A percentile compares a stretch with the other conserved stretches of the same genome.
Conservation (phyloP, 2,113 vertebrate species). For the Ploceus nigricollis region DNA sequence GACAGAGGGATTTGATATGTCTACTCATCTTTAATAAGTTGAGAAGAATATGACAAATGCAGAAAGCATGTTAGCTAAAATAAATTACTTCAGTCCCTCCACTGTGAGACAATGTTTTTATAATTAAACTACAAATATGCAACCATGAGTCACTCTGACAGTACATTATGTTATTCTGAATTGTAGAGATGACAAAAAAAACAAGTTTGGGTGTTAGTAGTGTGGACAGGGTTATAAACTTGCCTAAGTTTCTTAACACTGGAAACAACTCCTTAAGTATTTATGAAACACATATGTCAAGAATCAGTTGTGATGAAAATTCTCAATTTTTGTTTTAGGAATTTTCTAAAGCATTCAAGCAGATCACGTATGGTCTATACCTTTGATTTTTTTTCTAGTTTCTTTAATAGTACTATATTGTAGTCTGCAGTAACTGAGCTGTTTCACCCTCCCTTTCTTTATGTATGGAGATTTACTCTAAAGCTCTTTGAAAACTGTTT, state of each 20-base stretch:
- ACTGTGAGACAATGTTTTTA: conserved; percentile 58
- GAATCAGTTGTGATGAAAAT: conserved; percentile 58
- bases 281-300: conserved; percentile 53
- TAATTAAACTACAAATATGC: conserved; percentile 59
- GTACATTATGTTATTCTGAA: conserved; percentile 34
- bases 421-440: not conserved
- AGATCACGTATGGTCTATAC: not conserved
- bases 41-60: conserved; percentile 44
- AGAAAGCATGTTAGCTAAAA: conserved; percentile 45
- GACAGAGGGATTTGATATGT: not conserved
- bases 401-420: not conserved
- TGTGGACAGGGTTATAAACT: conserved; percentile 1
- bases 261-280: not conserved
- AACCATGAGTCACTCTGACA: conserved; percentile 46
- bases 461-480: not conserved
- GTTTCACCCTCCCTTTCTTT: not conserved
- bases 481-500: not conserved
- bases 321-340: conserved; percentile 39
- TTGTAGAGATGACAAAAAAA: conserved; percentile 31
- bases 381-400: not conserved
- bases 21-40: conserved; percentile 20
- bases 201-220: conserved; percentile 3
- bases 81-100: conserved; percentile 55
- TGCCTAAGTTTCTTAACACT: not conserved
- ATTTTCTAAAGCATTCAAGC: not conserved